A percentile compares a stretch with the other conserved stretches of the same genome.
Evolutionary conservation across 2,797 vertebrate genomes (phyloP).

Genomic region (Danio choprae): DNA sequence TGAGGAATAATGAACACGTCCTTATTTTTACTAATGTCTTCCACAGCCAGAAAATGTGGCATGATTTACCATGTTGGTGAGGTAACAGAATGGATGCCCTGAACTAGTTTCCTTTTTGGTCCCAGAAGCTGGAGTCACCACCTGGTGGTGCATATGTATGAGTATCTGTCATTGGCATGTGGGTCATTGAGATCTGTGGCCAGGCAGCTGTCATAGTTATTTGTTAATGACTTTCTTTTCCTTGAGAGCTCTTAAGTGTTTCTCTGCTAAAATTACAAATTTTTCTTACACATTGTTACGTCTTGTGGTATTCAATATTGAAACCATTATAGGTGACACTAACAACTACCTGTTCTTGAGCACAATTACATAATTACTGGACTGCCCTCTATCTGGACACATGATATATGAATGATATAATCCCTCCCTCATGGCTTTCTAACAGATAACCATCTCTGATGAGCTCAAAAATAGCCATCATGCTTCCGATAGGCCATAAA

Average conservation of each 20-base stretch:
- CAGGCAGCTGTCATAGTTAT: constrained; percentile 51
- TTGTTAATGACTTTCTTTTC: constrained; percentile 55
- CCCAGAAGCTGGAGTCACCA: constrained; percentile 27
- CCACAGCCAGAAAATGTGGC: constrained; percentile 50
- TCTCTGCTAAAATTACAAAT: constrained; percentile 36
- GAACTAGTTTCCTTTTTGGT: background rate
- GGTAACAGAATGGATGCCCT: constrained; percentile 8
- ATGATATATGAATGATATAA: constrained; percentile 33
- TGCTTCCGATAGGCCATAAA: background rate
- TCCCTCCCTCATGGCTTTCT: constrained; percentile 3
- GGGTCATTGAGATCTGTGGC: constrained; percentile 26
- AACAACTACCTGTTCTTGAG: constrained; percentile 19
- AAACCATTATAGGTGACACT: background rate
- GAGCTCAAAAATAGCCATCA: background rate
- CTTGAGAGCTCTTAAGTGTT: constrained; percentile 49
- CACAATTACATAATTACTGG: constrained; percentile 32
- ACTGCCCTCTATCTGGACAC: constrained; percentile 9
- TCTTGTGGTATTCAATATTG: constrained; percentile 10
- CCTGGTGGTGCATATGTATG: constrained; percentile 37
- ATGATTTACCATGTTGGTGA: constrained; percentile 37
- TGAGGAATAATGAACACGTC: constrained; percentile 51
- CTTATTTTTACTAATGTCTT: constrained; percentile 62
- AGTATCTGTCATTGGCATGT: constrained; percentile 30
- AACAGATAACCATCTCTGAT: constrained; percentile 22
- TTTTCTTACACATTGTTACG: background rate